These are phyloP conservation scores for Nomia melanderi DNA, from an alignment of 1,140 invertebrate genomes.

Conservation along the genomic window DNA sequence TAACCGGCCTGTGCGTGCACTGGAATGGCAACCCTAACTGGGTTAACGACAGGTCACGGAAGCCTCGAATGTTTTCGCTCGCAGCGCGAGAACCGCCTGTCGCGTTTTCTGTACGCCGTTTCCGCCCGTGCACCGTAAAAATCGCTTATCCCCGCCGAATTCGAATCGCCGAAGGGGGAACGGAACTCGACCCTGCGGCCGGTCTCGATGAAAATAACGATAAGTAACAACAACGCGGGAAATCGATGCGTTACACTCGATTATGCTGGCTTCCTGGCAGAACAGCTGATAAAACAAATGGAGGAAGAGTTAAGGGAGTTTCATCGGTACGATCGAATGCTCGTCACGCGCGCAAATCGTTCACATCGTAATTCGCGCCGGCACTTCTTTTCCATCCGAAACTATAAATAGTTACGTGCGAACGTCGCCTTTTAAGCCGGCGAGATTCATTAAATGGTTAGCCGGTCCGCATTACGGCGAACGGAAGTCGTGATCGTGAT, in stretches of 20 bases:
- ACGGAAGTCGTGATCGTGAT: slow-evolving; percentile 46
- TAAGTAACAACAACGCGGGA: too few relatives aligned
- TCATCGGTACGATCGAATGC: too few relatives aligned
- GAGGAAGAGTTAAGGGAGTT: background rate
- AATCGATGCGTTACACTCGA: too few relatives aligned
- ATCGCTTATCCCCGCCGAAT: background rate
- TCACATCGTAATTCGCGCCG: slow-evolving; percentile 8
- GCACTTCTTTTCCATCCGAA: slow-evolving; percentile 25
- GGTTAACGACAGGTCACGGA: slow-evolving; percentile 58
- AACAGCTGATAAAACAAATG: background rate
- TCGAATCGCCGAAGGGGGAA: slow-evolving; percentile 6
- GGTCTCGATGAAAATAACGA: background rate
- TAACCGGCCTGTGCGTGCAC: slow-evolving; percentile 13
- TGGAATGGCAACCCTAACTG: slow-evolving; percentile 50
- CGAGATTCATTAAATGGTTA: slow-evolving; percentile 47
- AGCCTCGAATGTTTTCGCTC: slow-evolving; percentile 50
- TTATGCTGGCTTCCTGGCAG: background rate
- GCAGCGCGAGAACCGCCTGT: background rate
- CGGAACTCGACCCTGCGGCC: too few relatives aligned
- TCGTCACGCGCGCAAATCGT: slow-evolving; percentile 4
- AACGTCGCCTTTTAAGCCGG: slow-evolving; percentile 33
- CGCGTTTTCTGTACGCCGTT: slow-evolving; percentile 7
- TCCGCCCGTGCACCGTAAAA: background rate
- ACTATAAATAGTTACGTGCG: slow-evolving; percentile 53
- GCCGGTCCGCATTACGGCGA: background rate